Evolutionary conservation across 2,888 invertebrate genomes (phyloP), one percentile per base, ranked within the genome.

Genomic region (Trichogramma dendrolimi): DNA sequence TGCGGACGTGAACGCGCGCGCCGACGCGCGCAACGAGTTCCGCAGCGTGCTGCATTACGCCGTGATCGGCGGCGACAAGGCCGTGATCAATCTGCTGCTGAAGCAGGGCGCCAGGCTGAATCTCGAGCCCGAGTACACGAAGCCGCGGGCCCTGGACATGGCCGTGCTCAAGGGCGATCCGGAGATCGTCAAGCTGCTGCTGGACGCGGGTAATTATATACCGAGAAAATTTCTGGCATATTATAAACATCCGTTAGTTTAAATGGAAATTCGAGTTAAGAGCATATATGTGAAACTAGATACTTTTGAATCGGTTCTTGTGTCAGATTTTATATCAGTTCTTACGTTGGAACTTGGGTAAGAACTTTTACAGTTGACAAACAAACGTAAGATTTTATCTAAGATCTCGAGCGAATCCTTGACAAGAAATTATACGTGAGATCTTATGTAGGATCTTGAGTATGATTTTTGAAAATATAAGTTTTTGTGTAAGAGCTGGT

Each of bases 1-100:
- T 0, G 95, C 94, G 0, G 88, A 94, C 72, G 89, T 94, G 2
- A 94, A 94, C 78, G 89, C 91, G 4, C 87, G 90, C 81, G 87
- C 93, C 0, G 91, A 92, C 72, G 87, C 88, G n/a, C 83, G 92
- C 63, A 91, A 94, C 74, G 94, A 94, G 73, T 91, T 87, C 75
- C 83, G 94, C 62, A 92, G 93, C 3, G 92, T 94, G 4, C 82
- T 96, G 73, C 94, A 95, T 75, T 94, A 92, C 76, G 94, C 92
- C 4, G 90, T 94, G 0, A 83, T 92, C 53, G 88, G 90, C 61
- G 94, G 91, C 72, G 83, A 84, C 65, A 75, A 80, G 7, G 84
- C 85, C 5, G 86, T 89, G n/a, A 90, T 93, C 1, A 87, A 89
- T 71, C 81, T 93, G 54, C 79, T 96, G 60, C 83, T 94, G 54